A percentile compares a stretch with the other conserved stretches of the same genome.
phyloP scores from a whole-genome alignment of 2,113 vertebrate species.

The crab-eating macaque (Macaca fascicularis) region T2T-MFA8v1.1 NC_088379.1:71155001-71155500 shows the following conservation, averaged over 20 bases:
- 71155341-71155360: not conserved
- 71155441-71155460: not conserved
- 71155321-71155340: not conserved
- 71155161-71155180: not conserved
- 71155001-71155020: too few relatives aligned
- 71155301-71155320: not conserved
- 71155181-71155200: not conserved
- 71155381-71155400: not conserved
- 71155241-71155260: not conserved
- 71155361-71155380: not conserved
- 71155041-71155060: not conserved
- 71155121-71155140: not conserved
- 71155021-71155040: not conserved
- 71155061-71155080: not conserved
- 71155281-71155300: not conserved
- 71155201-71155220: not conserved
- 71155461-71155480: not conserved
- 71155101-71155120: not conserved
- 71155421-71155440: not conserved
- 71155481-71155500: not conserved
- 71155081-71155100: not conserved
- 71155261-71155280: not conserved
- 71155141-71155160: not conserved
- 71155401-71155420: not conserved
- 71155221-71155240: not conserved